A percentile compares a stretch with the other conserved stretches of the same genome.
These are phyloP conservation scores for Dynastes grantii DNA, from an alignment of 2,888 invertebrate genomes.

Conservation along the genomic window DNA sequence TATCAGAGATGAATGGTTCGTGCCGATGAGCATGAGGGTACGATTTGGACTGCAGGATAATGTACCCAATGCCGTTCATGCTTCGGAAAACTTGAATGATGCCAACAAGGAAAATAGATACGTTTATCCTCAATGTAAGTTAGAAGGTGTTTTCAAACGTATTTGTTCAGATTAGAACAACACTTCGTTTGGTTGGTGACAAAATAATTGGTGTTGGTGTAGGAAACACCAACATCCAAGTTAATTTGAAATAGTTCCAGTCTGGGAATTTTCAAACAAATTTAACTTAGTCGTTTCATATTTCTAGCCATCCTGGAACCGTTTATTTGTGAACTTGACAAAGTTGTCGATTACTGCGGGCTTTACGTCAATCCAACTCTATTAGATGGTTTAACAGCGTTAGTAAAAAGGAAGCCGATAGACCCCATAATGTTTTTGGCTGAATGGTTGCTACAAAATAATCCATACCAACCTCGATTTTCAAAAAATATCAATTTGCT, in stretches of 20 bases:
- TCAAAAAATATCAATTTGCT: conserved; percentile 64
- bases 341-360: conserved; percentile 80
- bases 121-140: conserved; percentile 88
- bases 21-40: conserved; percentile 81
- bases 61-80: conserved; percentile 85
- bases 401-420: conserved; percentile 80
- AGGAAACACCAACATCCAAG: no score
- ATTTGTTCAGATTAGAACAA: no score
- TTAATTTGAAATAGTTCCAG: no score
- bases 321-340: conserved; percentile 74
- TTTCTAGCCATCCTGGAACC: conserved; percentile 83
- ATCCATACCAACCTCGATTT: conserved; percentile 81
- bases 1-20: conserved; percentile 79
- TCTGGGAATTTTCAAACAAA: not conserved
- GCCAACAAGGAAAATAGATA: conserved; percentile 88
- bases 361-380: conserved; percentile 79
- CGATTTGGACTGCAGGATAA: conserved; percentile 79
- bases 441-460: conserved; percentile 82
- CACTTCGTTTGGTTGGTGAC: no score
- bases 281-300: conserved; percentile 55
- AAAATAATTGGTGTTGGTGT: no score
- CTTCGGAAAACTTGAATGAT: conserved; percentile 78
- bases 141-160: not conserved
- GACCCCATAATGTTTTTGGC: conserved; percentile 87
- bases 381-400: conserved; percentile 75